Evolutionary conservation across 2,888 invertebrate genomes (phyloP).

Genomic region (Limnephilus marmoratus): DNA sequence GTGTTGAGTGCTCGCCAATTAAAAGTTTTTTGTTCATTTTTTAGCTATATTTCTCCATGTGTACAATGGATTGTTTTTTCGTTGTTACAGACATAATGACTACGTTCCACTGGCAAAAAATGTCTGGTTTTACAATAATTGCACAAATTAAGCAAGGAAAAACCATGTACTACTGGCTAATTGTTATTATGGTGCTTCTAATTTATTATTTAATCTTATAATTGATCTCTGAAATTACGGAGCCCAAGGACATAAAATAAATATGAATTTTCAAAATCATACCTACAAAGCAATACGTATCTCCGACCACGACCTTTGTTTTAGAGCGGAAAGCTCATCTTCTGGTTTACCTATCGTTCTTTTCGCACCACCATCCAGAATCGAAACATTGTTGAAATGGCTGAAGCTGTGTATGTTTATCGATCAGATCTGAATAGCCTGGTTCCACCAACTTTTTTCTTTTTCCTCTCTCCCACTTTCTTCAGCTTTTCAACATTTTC

Average conservation of each 20-base stretch:
- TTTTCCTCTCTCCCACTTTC: neutral
- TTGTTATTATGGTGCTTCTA: neutral
- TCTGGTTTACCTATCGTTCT: no score
- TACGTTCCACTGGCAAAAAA: neutral
- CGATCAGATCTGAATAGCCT: no score
- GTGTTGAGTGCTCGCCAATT: neutral
- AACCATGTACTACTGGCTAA: neutral
- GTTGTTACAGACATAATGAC: neutral
- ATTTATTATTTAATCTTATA: neutral
- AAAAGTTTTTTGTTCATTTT: neutral
- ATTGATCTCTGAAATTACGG: neutral
- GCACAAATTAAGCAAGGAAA: neutral
- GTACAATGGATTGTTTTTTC: neutral
- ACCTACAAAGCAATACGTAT: neutral
- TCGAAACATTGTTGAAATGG: neutral
- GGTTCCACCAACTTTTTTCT: neutral
- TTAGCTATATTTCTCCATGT: neutral
- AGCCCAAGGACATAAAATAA: neutral
- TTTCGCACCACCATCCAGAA: no score
- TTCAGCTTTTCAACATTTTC: neutral
- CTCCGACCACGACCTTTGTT: neutral
- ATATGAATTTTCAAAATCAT: neutral
- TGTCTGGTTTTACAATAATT: neutral
- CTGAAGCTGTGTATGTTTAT: no score
- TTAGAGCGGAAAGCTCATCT: neutral